phyloP scores from a whole-genome alignment of 1,140 invertebrate species.

The Colletes gigas region DNA sequence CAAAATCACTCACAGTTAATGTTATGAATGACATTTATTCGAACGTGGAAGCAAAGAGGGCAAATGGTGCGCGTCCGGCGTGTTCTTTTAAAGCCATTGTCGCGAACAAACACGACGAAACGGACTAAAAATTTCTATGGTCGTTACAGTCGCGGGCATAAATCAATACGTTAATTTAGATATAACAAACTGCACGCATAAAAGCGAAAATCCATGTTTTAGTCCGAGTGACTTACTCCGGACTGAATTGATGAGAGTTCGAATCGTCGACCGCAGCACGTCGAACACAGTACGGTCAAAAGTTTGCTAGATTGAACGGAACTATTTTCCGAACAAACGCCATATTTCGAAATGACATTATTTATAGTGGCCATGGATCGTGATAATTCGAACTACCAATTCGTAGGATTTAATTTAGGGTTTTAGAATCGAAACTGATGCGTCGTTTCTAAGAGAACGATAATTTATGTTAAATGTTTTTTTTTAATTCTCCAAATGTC shows the following conservation, averaged over 20 bases:
- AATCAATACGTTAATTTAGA: slow-evolving; percentile 37
- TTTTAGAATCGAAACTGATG: neutral
- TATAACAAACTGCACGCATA: slow-evolving; percentile 30
- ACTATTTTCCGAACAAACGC: slow-evolving; percentile 15
- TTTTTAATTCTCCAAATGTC: too few species aligned
- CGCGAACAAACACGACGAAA: neutral
- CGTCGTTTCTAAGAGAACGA: too few species aligned
- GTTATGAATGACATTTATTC: neutral
- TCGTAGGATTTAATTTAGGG: neutral
- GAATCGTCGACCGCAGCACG: slow-evolving; percentile 20
- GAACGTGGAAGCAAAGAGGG: neutral
- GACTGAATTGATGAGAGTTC: slow-evolving; percentile 44
- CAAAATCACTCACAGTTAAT: neutral
- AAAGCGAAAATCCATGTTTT: slow-evolving; percentile 47
- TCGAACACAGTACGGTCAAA: slow-evolving; percentile 27
- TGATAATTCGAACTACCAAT: neutral
- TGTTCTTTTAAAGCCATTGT: slow-evolving; percentile 7
- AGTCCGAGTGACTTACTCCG: slow-evolving; percentile 1
- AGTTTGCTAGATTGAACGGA: slow-evolving; percentile 19
- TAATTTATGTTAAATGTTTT: too few species aligned
- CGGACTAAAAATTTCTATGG: neutral
- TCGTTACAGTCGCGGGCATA: slow-evolving; percentile 2
- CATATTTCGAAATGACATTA: neutral
- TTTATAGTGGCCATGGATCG: neutral
- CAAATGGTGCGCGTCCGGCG: neutral